Evolutionary conservation across 1,140 invertebrate species (phyloP).

Genomic region (Patella vulgata): DNA sequence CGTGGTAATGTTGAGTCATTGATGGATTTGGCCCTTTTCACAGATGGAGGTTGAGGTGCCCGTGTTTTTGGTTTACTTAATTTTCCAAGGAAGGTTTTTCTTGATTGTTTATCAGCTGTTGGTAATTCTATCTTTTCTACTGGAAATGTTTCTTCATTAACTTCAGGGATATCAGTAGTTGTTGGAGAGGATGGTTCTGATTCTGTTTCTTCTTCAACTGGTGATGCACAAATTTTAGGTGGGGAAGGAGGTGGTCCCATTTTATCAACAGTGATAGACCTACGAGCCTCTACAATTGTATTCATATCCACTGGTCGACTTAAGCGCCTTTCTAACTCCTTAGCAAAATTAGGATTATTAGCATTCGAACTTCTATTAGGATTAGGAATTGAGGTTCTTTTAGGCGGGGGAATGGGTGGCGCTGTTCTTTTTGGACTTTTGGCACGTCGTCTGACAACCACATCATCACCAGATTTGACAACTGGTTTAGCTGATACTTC

Average conservation of each 20-base stretch:
- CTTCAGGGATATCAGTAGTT: not conserved
- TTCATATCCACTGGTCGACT: conserved; percentile 26
- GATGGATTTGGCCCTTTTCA: conserved; percentile 57
- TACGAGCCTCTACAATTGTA: conserved; percentile 24
- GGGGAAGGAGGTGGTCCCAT: conserved; percentile 28
- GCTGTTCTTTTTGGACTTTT: conserved; percentile 52
- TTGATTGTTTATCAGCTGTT: conserved; percentile 33
- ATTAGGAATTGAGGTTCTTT: conserved; percentile 12
- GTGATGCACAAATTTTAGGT: conserved; percentile 21
- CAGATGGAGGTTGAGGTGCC: conserved; percentile 48
- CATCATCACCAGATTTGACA: not conserved
- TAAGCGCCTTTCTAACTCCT: conserved; percentile 45
- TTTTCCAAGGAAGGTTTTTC: conserved; percentile 57
- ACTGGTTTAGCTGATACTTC: not conserved
- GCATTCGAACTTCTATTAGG: conserved; percentile 17
- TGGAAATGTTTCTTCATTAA: conserved; percentile 5
- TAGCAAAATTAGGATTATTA: conserved; percentile 43
- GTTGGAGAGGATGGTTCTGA: conserved; percentile 24
- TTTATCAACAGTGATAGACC: conserved; percentile 16
- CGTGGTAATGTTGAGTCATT: conserved; percentile 43
- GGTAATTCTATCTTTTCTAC: conserved; percentile 59
- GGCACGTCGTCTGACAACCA: conserved; percentile 36
- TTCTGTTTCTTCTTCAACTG: conserved; percentile 33
- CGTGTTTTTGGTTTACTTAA: conserved; percentile 48
- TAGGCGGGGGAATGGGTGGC: conserved; percentile 33